These are phyloP conservation scores for Sigmodon hispidus DNA, from an alignment of 2,113 vertebrate species.

Conservation along the genomic window DNA sequence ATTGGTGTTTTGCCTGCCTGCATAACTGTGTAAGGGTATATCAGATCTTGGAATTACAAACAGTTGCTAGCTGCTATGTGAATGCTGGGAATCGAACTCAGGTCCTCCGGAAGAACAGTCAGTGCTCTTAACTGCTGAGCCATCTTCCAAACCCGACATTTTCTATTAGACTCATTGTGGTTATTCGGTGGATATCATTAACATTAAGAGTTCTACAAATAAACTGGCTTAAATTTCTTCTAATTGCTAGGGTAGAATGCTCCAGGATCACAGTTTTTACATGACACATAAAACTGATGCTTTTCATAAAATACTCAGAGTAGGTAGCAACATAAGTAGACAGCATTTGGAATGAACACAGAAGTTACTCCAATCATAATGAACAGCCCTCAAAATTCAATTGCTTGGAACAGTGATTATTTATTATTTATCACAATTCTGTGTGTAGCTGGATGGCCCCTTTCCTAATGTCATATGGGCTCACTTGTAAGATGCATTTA, in stretches of 20 bases:
- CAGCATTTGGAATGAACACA: background rate
- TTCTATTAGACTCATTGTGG: background rate
- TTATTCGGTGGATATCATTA: background rate
- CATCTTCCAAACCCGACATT: no score
- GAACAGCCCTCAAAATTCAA: background rate
- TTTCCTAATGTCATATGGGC: background rate
- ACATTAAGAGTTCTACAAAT: background rate
- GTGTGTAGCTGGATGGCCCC: background rate
- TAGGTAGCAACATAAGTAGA: background rate
- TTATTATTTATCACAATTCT: constrained; percentile 40
- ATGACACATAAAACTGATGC: constrained; percentile 33
- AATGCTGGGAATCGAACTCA: no score
- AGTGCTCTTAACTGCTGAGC: no score
- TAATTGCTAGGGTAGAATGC: background rate
- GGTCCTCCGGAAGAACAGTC: no score
- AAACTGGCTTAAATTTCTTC: constrained; percentile 22
- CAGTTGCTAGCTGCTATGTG: no score
- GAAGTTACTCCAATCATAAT: background rate
- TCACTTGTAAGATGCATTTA: background rate
- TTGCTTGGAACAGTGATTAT: constrained; percentile 1
- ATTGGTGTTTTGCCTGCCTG: no score
- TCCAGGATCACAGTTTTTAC: background rate
- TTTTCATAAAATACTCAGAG: constrained; percentile 35
- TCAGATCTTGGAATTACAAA: no score
- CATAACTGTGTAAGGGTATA: no score